Evolutionary conservation across 2,797 vertebrate genomes (phyloP), one percentile per base, ranked within the genome.

Genomic region (Hyperoplus lanceolatus): DNA sequence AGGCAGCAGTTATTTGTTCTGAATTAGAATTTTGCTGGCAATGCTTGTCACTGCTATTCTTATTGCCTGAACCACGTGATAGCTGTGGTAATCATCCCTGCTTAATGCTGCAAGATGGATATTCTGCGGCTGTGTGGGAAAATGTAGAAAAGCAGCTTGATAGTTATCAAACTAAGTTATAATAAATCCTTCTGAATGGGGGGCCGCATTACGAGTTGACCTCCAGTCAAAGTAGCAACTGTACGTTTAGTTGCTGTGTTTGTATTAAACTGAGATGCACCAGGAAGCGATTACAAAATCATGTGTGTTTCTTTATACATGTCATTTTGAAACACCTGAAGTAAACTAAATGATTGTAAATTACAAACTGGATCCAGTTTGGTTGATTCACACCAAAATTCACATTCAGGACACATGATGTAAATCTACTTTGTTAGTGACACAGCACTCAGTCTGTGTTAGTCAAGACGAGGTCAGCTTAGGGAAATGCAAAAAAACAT

Each of bases 391-490:
- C 10, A 21, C 49, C 46, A 46, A 49, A 38, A 38, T 62, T 68
- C 41, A 38, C 29, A 73, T 59, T 76, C 67, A 61, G 65, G 74
- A 65, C 74, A 75, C 45, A 45, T 65, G 49, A 50, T 15, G 16
- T 38, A 6, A 6, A 29, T 45, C 41, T 1, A 36, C n/a, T 2
- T 6, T 21, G 65, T 68, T 12, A 42, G 55, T 48, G 41, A 3
- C 39, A 8, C 16, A 6, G 21, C 11, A n/a, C 14, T 46, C 6
- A 15, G 75, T 16, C n/a, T 8, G 54, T 7, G 49, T 90, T 87
- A 91, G 82, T 76, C 0, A 8, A 18, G 16, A 49, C 2, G 8
- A 42, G 38, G 6, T 69, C 73, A 73, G 86, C 86, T 83, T 69
- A 75, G 79, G 3, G 54, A 66, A 73, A 65, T 60, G 87, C 80